Conservation (phyloP, 1,140 invertebrate species). For the Lasioglossum albipes region DNA sequence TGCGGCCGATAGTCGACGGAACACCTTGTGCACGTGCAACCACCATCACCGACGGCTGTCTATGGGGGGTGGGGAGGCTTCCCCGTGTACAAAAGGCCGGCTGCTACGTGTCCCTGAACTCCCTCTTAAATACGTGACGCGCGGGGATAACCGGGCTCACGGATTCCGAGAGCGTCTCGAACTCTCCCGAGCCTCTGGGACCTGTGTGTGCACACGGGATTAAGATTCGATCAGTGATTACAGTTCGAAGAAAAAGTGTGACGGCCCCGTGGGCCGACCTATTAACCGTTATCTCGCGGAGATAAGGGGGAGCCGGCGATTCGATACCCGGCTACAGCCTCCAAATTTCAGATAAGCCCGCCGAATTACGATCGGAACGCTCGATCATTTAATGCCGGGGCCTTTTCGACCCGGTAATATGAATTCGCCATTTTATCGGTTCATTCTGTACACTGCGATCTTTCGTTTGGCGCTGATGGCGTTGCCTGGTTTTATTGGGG, state of each 20-base stretch:
- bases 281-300: conserved; percentile 39
- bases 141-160: conserved; percentile 61
- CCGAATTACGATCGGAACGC: conserved; percentile 28
- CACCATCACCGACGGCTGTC: neutral
- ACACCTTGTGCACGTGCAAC: conserved; percentile 11
- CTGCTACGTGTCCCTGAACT: conserved; percentile 73
- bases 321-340: neutral
- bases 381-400: conserved; percentile 16
- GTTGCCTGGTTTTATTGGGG: too few relatives aligned
- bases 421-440: too few relatives aligned
- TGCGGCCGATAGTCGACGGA: conserved; percentile 14
- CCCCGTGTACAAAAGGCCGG: conserved; percentile 12
- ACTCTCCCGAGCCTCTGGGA: neutral
- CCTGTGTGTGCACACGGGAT: conserved; percentile 11
- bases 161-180: conserved; percentile 59
- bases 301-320: conserved; percentile 15
- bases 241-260: conserved; percentile 41
- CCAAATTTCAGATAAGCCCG: conserved; percentile 39
- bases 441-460: too few relatives aligned
- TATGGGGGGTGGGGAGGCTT: neutral
- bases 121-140: conserved; percentile 77
- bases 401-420: too few relatives aligned
- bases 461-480: too few relatives aligned
- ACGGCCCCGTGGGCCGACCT: conserved; percentile 19
- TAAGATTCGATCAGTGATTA: conserved; percentile 50